Conservation (phyloP, 2,888 invertebrate genomes). For the Polyommatus iphigenia region DNA sequence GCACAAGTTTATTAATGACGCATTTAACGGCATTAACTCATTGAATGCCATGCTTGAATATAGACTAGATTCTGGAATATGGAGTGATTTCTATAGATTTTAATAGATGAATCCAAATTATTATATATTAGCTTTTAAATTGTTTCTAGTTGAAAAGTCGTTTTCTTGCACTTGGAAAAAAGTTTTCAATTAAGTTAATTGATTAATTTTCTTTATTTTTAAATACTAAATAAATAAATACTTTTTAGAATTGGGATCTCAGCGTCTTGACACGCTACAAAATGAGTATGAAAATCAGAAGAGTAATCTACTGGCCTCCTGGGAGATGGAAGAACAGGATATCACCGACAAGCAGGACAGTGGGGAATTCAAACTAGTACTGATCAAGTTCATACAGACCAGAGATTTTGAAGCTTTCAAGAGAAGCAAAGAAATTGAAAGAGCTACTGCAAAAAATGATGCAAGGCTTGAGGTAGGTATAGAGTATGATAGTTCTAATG, state of each 20-base stretch:
- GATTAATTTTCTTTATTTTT: too few relatives aligned
- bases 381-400: slow-evolving; percentile 81
- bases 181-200: too few relatives aligned
- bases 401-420: slow-evolving; percentile 58
- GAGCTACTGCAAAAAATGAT: slow-evolving; percentile 67
- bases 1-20: too few relatives aligned
- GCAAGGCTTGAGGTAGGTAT: slow-evolving; percentile 59
- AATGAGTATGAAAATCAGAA: slow-evolving; percentile 79
- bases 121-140: too few relatives aligned
- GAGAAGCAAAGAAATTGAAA: slow-evolving; percentile 53
- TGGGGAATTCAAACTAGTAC: slow-evolving; percentile 79
- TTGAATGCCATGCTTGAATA: too few relatives aligned
- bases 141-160: too few relatives aligned
- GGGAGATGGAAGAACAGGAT: slow-evolving; percentile 77
- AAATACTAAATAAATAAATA: too few relatives aligned
- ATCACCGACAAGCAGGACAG: slow-evolving; percentile 74
- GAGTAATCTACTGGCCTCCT: slow-evolving; percentile 73
- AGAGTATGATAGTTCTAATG: background rate
- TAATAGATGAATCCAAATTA: too few relatives aligned
- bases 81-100: too few relatives aligned
- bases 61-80: too few relatives aligned
- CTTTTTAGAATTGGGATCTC: slow-evolving; percentile 76
- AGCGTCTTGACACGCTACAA: slow-evolving; percentile 79
- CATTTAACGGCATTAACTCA: too few relatives aligned
- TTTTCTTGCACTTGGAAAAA: too few relatives aligned